Evolutionary conservation across 2,888 invertebrate genomes (phyloP), one percentile per base, ranked within the genome.

Genomic region (Pantelozetes paolii): DNA sequence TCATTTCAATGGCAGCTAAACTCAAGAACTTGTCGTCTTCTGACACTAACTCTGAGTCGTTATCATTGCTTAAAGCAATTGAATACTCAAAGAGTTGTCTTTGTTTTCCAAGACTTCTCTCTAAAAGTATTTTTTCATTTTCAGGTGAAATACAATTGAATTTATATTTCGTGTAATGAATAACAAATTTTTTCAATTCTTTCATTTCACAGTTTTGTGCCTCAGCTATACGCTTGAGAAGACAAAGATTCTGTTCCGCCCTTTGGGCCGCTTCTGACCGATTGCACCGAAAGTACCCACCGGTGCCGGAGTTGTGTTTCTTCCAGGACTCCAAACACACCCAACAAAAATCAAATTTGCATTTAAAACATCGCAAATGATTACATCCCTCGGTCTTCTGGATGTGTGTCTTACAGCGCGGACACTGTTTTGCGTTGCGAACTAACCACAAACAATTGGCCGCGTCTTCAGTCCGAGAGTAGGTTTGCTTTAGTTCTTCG

Each of bases 361-460:
- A 89, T 87, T 88, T 88, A 70, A 87, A 87, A 81, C 89, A 89
- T 80, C 88, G 88, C 87, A 89, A 88, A 80, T 89, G 88, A 80
- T 89, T 89, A 81, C 89, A 89, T 23, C 87, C 89, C 81, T 89
- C 89, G 80, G 88, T 88, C 80, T 89, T 88, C 81, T 89, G 88
- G 76, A 89, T 89, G 3, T 88, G 88, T 77, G 87, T 87, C 78
- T 87, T 87, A 80, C 89, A 89, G 80, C 88, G 88, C 32, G 89
- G 88, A 80, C 88, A 89, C 0, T 88, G 87, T 80, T 89, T 89
- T 3, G 88, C 87, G 82, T 89, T 88, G 23, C 88, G 88, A 23
- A 88, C 87, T 75, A 89, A 82, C 88, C 88, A 89, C 50, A 88
- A 81, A 79, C 86, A 87, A 80, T 88, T 88, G 54, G 87, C 87